Percentiles rank a stretch among this genome's conserved stretches.
Conservation (phyloP, 2,888 invertebrate genomes). For the Ochlodes sylvanus region DNA sequence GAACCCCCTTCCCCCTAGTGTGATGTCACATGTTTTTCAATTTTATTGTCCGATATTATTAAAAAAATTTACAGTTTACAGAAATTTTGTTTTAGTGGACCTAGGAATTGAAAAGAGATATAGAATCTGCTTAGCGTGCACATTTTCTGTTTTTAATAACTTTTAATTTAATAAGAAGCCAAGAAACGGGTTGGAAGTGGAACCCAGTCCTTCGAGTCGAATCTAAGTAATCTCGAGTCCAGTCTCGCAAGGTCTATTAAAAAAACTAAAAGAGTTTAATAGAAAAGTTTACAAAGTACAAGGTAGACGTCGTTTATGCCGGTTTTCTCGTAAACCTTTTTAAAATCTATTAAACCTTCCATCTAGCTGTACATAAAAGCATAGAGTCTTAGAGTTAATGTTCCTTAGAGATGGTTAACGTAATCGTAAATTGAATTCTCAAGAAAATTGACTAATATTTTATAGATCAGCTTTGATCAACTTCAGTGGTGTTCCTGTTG, state of each 20-base stretch:
- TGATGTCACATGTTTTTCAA: too few species aligned
- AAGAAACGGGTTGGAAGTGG: too few species aligned
- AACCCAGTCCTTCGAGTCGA: too few species aligned
- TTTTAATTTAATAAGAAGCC: too few species aligned
- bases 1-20: too few species aligned
- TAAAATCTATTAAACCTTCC: conserved; percentile 7
- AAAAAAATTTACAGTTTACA: too few species aligned
- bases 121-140: too few species aligned
- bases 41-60: too few species aligned
- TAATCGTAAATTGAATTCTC: conserved; percentile 12
- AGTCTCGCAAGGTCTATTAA: background rate
- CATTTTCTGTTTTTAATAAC: too few species aligned
- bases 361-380: conserved; percentile 10
- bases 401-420: conserved; percentile 8
- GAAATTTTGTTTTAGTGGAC: too few species aligned
- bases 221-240: too few species aligned
- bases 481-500: background rate
- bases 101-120: too few species aligned
- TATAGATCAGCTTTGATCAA: background rate
- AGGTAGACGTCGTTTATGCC: background rate
- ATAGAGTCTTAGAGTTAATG: background rate
- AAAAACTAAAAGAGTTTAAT: conserved; percentile 10
- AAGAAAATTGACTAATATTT: conserved; percentile 1
- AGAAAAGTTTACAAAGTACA: conserved; percentile 13
- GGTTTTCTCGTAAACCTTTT: conserved; percentile 13